Conservation (phyloP, 1,140 invertebrate genomes). For the Papilio polyxenes region DNA sequence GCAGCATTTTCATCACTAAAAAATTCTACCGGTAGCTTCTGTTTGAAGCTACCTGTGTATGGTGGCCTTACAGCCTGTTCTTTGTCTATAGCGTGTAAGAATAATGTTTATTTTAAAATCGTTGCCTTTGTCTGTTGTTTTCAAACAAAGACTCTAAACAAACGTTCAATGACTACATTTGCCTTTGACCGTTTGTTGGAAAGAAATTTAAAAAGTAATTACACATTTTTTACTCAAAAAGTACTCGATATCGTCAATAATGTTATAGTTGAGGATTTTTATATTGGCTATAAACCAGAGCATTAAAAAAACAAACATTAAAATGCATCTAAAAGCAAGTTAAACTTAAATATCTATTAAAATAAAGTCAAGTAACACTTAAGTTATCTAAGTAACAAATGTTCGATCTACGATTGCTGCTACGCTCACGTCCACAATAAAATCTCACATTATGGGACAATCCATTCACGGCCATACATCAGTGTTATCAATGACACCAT, state of each 20-base stretch:
- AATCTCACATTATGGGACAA: background rate
- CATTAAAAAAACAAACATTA: background rate
- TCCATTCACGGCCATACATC: background rate
- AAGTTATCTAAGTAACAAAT: constrained; percentile 19
- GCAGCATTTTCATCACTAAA: background rate
- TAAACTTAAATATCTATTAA: background rate
- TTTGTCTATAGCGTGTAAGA: background rate
- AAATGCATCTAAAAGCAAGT: background rate
- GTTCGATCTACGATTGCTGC: background rate
- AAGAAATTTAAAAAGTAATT: background rate
- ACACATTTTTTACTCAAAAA: background rate
- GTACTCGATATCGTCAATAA: background rate
- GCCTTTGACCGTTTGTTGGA: background rate
- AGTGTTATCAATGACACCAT: constrained; percentile 14
- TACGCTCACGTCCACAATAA: constrained; percentile 13
- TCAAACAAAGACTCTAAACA: background rate
- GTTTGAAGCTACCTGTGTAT: background rate
- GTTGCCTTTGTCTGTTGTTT: background rate
- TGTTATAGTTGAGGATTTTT: background rate
- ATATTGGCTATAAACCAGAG: background rate
- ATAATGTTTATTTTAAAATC: constrained; percentile 11
- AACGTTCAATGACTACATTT: background rate
- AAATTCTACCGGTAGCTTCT: background rate
- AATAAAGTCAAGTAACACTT: background rate
- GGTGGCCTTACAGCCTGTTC: background rate